Evolutionary conservation across 2,113 vertebrate genomes (phyloP).

Genomic region (Taxidea taxus): DNA sequence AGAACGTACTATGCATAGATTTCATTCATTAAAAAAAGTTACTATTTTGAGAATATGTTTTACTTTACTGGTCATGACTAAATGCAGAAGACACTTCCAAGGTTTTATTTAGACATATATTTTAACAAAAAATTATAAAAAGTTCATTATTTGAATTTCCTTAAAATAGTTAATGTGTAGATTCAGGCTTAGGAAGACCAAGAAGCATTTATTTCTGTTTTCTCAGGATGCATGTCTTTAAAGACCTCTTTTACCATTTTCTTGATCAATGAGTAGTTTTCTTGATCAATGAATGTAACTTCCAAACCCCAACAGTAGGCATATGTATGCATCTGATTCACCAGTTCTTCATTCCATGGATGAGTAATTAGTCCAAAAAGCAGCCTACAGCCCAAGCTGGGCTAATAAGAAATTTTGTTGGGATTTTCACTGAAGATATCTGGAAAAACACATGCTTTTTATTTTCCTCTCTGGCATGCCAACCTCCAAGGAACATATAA

Average conservation of each 20-base stretch:
- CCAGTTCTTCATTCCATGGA: not conserved
- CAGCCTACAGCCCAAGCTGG: not conserved
- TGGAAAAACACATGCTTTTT: not conserved
- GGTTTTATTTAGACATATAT: not conserved
- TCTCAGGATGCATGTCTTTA: not conserved
- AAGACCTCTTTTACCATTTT: not conserved
- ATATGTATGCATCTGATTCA: not conserved
- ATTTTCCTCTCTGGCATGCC: not conserved
- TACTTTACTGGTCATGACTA: not conserved
- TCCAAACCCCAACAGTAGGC: not conserved
- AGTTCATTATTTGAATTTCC: not conserved
- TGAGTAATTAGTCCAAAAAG: not conserved
- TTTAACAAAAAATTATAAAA: slow-evolving; percentile 1
- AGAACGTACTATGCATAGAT: not conserved
- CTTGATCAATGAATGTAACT: not conserved
- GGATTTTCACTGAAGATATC: not conserved
- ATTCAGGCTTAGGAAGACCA: not conserved
- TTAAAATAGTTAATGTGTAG: not conserved
- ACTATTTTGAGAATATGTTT: not conserved
- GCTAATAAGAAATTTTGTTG: not conserved
- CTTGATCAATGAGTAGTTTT: not conserved
- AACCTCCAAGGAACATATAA: not conserved
- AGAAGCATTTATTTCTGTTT: not conserved
- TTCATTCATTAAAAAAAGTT: not conserved
- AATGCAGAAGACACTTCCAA: not conserved